Base-by-base conservation (phyloP, 2,888 invertebrate species). In the Clostera curtula region DNA sequence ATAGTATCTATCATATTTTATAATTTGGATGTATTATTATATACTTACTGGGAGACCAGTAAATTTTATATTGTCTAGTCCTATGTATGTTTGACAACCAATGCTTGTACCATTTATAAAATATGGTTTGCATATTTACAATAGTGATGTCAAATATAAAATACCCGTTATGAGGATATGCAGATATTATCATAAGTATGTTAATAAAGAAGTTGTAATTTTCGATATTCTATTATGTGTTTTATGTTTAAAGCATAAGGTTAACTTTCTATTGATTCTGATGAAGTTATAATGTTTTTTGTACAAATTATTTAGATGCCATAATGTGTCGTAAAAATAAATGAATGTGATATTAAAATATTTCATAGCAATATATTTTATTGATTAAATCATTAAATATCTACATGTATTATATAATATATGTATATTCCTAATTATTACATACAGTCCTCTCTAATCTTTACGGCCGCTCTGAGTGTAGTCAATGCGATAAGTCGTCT, bases 261-360 rank as follows among this genome's bases (percentile, higher is more conserved):
- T n/a, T 18, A 18, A 7, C 4, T 18, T 7, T 18, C 22, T 36
- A 31, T 45, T 46, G 29, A 33, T 38, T 32, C 24, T 40, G 44
- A 52, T 34, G 41, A 42, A 42, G 44, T 25, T 41, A 39, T 53
- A 42, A 38, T 44, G 41, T 44, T 52, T 34, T 13, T 8, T 7
- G 8, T 40, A 36, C 33, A 43, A 35, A 40, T 31, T 40, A 30
- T 36, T 28, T 47, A 47, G 37, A 38, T 36, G 48, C 39, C 51
- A 47, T 47, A 31, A n/a, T 40, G 35, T 29, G 40, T 36, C 19
- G 18, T 28, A 19, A 40, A 43, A 43, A 43, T 52, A 51, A 49
- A 52, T 52, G 40, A 40, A 44, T 43, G 43, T 52, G 49, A 49
- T 52, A 49, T 52, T 49, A 45, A 42, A 42, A 45, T 27, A 24